Percentiles rank a stretch among this genome's conserved stretches.
phyloP scores from a whole-genome alignment of 1,140 invertebrate species.

The Drosophila burlai region DNA sequence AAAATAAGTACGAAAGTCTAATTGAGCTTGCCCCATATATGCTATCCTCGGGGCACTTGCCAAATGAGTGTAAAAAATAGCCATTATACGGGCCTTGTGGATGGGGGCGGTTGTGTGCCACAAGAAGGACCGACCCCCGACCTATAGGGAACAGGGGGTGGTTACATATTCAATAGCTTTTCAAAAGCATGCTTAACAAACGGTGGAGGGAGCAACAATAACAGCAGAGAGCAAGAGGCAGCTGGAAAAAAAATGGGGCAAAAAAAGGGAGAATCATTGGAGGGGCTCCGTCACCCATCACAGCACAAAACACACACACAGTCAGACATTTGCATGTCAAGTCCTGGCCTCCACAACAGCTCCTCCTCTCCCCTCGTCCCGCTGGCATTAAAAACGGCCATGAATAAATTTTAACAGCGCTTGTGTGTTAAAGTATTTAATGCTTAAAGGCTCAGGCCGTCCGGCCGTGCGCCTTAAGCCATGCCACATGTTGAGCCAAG shows the following conservation, averaged over 20 bases:
- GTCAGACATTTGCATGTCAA: conserved; percentile 79
- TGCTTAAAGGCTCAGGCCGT: conserved; percentile 77
- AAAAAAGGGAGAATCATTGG: conserved; percentile 58
- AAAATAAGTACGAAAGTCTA: neutral
- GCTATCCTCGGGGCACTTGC: conserved; percentile 13
- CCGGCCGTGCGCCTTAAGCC: conserved; percentile 77
- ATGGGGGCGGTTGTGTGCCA: conserved; percentile 1
- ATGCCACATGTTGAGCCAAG: conserved; percentile 71
- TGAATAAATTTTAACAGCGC: conserved; percentile 83
- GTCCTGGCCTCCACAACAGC: conserved; percentile 43
- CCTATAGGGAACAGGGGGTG: conserved; percentile 5
- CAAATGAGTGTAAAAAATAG: conserved; percentile 77
- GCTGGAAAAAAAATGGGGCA: conserved; percentile 35
- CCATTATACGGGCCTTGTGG: conserved; percentile 50
- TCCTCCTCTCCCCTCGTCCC: conserved; percentile 22
- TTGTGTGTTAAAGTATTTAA: conserved; percentile 83
- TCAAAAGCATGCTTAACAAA: conserved; percentile 78
- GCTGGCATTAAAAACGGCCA: conserved; percentile 76
- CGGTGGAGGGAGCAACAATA: conserved; percentile 54
- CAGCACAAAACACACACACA: conserved; percentile 39
- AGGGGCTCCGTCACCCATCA: conserved; percentile 53
- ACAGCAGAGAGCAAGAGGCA: conserved; percentile 46
- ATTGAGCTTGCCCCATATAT: neutral
- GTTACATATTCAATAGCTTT: conserved; percentile 81
- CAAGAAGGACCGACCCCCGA: conserved; percentile 16